A percentile compares a stretch with the other conserved stretches of the same genome.
Evolutionary conservation across 2,113 vertebrate genomes (phyloP).

Genomic region (Platanista minor): DNA sequence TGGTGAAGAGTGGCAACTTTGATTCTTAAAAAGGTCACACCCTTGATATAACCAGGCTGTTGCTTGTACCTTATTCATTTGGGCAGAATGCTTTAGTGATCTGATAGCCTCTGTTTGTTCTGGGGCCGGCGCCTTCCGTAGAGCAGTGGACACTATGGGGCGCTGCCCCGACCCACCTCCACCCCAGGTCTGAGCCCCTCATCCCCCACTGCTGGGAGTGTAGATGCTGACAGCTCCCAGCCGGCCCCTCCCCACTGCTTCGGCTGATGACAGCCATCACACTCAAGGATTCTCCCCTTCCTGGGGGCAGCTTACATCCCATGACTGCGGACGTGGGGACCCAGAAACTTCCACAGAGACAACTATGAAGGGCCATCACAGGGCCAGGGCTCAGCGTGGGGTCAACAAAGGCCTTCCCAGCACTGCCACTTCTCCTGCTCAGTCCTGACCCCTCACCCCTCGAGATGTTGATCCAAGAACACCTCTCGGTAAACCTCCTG

Average conservation of each 20-base stretch:
- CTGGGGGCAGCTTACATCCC: background rate
- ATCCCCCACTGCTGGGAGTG: background rate
- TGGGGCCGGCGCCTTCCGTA: rapidly evolving
- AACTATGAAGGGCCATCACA: background rate
- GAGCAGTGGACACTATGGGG: background rate
- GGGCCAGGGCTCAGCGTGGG: background rate
- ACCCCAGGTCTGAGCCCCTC: background rate
- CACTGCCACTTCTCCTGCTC: background rate
- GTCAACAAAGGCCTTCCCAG: background rate
- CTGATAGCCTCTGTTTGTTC: background rate
- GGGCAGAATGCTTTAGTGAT: background rate
- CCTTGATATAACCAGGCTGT: background rate
- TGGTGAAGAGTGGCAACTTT: background rate
- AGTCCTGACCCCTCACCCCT: background rate
- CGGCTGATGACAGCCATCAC: background rate
- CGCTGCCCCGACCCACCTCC: background rate
- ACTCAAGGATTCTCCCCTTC: background rate
- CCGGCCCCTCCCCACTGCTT: background rate
- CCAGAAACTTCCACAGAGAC: background rate
- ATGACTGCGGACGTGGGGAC: background rate
- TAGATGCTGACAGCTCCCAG: background rate
- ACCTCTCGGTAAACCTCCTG: background rate
- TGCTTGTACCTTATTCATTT: background rate
- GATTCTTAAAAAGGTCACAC: background rate
- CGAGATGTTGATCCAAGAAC: background rate